Percentiles rank a stretch among this genome's conserved stretches.
phyloP scores from a whole-genome alignment of 2,797 vertebrate genomes.

The Meriones psammophilus region DNA sequence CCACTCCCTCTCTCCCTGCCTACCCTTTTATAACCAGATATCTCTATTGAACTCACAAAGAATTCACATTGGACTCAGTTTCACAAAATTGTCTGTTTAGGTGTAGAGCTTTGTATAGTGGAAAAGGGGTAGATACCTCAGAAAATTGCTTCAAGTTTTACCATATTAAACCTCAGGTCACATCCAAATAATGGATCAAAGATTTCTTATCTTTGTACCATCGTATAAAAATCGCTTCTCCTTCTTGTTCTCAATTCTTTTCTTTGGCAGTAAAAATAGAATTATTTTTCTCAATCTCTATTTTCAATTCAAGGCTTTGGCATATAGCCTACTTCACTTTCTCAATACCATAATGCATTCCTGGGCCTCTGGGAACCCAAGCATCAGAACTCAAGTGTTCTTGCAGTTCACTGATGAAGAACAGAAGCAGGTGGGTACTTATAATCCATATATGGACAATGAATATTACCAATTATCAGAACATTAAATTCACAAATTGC shows the following conservation, averaged over 20 bases:
- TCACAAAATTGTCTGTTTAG: neutral
- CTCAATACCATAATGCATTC: constrained; percentile 41
- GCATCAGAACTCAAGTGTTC: constrained; percentile 41
- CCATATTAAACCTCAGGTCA: constrained; percentile 40
- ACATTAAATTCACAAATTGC: constrained; percentile 53
- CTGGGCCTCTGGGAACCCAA: neutral
- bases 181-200: constrained; percentile 66
- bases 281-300: constrained; percentile 64
- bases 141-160: constrained; percentile 65
- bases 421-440: constrained; percentile 37
- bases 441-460: constrained; percentile 14
- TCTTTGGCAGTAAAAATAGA: constrained; percentile 48
- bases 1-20: neutral
- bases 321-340: constrained; percentile 57
- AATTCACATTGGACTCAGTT: constrained; percentile 13
- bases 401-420: constrained; percentile 39
- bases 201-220: constrained; percentile 61
- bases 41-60: constrained; percentile 42
- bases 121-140: constrained; percentile 29
- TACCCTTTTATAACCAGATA: constrained; percentile 4
- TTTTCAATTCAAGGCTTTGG: constrained; percentile 65
- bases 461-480: constrained; percentile 56
- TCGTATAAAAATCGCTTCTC: constrained; percentile 61
- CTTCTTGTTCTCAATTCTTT: constrained; percentile 60
- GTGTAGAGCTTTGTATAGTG: neutral